phyloP scores from a whole-genome alignment of 2,113 vertebrate species.

The Rhea pennata region DNA sequence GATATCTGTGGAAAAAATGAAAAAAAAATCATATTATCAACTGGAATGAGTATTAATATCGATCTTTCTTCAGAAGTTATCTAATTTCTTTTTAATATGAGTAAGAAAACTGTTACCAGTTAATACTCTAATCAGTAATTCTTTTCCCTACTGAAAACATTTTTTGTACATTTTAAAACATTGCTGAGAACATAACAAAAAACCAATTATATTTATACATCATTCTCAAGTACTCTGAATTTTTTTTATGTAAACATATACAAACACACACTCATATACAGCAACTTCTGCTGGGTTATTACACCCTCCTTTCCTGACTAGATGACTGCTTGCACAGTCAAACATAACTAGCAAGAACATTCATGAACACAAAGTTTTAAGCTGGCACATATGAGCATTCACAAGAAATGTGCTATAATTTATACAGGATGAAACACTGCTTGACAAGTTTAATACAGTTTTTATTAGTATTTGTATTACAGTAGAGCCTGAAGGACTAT shows the following conservation, averaged over 20 bases:
- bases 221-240: background rate
- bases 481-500: background rate
- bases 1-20: constrained; percentile 81
- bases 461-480: background rate
- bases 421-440: background rate
- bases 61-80: background rate
- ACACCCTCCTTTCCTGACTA: background rate
- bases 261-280: background rate
- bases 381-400: background rate
- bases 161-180: background rate
- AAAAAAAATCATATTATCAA: background rate
- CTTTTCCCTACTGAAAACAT: background rate
- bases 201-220: background rate
- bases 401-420: background rate
- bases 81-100: background rate
- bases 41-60: background rate
- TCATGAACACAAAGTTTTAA: background rate
- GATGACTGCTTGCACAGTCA: background rate
- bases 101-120: background rate
- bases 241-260: background rate
- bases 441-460: background rate
- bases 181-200: background rate
- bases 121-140: background rate
- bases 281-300: background rate
- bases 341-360: background rate